Evolutionary conservation across 2,113 vertebrate genomes (phyloP).

Genomic region (Tinamus guttatus): DNA sequence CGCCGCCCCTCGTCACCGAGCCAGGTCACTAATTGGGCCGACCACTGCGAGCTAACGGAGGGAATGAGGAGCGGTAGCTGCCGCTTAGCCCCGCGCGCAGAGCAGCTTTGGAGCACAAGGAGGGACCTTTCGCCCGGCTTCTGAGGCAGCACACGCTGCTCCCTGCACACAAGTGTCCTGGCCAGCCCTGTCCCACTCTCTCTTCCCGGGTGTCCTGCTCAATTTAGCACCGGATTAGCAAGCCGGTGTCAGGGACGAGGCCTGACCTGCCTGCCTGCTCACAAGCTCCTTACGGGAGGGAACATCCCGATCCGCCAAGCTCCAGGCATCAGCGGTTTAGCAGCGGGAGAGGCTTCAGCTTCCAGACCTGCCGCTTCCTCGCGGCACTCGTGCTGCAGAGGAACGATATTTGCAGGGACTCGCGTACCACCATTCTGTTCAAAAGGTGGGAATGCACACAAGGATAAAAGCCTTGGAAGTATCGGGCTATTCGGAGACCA

Average conservation of each 20-base stretch:
- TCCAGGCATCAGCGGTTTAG: neutral
- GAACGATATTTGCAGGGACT: neutral
- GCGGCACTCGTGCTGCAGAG: neutral
- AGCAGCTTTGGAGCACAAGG: neutral
- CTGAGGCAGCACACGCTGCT: neutral
- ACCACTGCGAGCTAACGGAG: too few species aligned
- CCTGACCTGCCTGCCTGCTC: neutral
- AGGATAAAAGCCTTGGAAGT: neutral
- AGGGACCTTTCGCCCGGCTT: neutral
- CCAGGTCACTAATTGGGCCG: slow-evolving; percentile 45
- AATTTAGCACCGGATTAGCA: fast-evolving
- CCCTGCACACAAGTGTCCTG: too few species aligned
- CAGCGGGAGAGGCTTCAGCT: neutral
- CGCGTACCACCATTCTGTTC: neutral
- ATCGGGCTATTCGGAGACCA: neutral
- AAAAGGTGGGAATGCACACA: neutral
- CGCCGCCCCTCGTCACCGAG: slow-evolving; percentile 40
- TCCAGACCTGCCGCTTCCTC: neutral
- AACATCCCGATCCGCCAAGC: neutral
- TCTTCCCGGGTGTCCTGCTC: neutral
- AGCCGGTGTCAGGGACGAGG: neutral
- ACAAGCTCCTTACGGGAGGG: neutral
- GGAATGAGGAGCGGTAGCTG: neutral
- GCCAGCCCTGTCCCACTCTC: neutral
- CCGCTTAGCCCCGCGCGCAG: neutral